phyloP scores from a whole-genome alignment of 2,888 invertebrate genomes.

The Eubasilissa splendida region DNA sequence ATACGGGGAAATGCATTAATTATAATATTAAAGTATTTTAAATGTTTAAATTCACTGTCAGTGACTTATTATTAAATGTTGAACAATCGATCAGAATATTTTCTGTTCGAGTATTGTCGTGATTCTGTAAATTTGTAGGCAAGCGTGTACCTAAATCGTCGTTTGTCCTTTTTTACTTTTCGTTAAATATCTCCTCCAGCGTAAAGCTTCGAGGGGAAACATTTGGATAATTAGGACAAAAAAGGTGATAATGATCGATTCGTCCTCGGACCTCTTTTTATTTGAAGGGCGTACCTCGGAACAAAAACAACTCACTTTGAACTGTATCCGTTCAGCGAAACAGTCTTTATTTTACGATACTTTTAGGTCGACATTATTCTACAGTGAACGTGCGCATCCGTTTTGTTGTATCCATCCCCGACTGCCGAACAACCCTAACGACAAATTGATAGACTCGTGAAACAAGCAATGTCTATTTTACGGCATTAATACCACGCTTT shows the following conservation, averaged over 20 bases:
- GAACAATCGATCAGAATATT: conserved; percentile 11
- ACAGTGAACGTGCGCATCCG: background rate
- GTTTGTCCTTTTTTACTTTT: conserved; percentile 13
- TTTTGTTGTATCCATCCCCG: conserved; percentile 8
- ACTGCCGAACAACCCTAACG: conserved; percentile 46
- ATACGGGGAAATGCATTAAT: too few species aligned
- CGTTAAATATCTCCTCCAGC: conserved; percentile 12
- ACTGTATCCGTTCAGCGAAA: conserved; percentile 3
- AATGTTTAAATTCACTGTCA: background rate
- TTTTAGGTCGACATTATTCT: conserved; percentile 8
- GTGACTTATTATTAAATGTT: background rate
- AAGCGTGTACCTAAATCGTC: background rate
- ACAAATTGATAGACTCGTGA: conserved; percentile 56
- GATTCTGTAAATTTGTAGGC: background rate
- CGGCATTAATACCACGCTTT: conserved; percentile 22
- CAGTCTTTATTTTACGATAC: conserved; percentile 31
- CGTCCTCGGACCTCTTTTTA: conserved; percentile 35
- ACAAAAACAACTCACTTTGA: background rate
- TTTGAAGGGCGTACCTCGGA: background rate
- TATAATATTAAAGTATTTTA: background rate
- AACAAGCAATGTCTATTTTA: conserved; percentile 54
- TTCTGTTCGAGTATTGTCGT: conserved; percentile 1
- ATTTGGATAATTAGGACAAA: conserved; percentile 54
- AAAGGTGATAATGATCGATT: conserved; percentile 54
- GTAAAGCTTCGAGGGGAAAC: conserved; percentile 21